Evolutionary conservation across 2,797 vertebrate species (phyloP).

Genomic region (Girardinus metallicus): DNA sequence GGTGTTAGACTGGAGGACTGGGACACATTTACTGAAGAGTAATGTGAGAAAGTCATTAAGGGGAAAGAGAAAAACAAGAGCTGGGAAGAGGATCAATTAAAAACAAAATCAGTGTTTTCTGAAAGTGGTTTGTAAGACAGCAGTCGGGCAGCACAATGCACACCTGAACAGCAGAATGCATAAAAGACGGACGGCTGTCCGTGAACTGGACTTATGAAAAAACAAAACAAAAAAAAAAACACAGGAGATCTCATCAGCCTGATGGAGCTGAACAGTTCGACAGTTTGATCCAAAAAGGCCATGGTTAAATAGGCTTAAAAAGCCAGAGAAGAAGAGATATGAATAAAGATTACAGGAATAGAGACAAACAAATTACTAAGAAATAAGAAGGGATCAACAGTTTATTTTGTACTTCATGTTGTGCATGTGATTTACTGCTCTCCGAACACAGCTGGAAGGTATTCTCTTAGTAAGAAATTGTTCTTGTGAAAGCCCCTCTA

Average conservation of each 20-base stretch:
- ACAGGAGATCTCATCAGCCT: slow-evolving; percentile 12
- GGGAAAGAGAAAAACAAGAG: neutral
- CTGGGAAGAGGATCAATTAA: neutral
- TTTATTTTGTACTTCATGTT: neutral
- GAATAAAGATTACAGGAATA: slow-evolving; percentile 11
- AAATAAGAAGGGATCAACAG: slow-evolving; percentile 1
- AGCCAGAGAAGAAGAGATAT: neutral
- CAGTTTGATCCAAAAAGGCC: slow-evolving; percentile 45
- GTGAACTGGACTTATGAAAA: neutral
- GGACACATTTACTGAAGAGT: slow-evolving; percentile 26
- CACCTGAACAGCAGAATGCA: neutral
- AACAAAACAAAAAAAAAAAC: neutral
- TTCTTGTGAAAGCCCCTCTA: neutral
- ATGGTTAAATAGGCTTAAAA: slow-evolving; percentile 28
- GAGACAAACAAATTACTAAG: slow-evolving; percentile 7
- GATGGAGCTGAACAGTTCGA: slow-evolving; percentile 16
- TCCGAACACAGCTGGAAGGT: neutral
- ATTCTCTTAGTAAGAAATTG: neutral
- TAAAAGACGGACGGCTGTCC: too few species aligned
- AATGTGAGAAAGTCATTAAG: slow-evolving; percentile 10
- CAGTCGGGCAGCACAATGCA: neutral
- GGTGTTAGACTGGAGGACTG: slow-evolving; percentile 48
- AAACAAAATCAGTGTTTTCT: neutral
- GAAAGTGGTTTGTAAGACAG: neutral
- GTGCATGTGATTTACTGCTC: slow-evolving; percentile 1